Conservation (phyloP, 2,113 vertebrate species). For the Eidolon helvum region DNA sequence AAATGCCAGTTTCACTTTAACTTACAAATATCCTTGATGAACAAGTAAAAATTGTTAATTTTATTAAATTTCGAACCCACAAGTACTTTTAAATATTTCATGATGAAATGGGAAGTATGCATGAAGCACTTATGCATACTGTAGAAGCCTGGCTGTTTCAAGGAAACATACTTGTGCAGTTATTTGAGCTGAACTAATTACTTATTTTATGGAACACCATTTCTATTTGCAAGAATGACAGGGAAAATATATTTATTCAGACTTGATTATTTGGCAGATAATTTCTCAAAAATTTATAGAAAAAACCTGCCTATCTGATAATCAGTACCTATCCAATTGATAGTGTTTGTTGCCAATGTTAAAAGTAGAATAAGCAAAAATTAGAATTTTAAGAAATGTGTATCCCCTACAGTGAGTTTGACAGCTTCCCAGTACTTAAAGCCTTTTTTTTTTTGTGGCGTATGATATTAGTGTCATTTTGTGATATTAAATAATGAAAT, state of each 20-base stretch:
- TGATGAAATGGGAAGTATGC: neutral
- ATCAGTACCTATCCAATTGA: neutral
- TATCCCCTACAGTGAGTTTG: neutral
- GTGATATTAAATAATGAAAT: neutral
- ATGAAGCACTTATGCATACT: neutral
- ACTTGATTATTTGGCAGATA: neutral
- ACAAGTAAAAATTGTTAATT: neutral
- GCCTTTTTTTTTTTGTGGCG: neutral
- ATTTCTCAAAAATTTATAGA: neutral
- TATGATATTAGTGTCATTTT: neutral
- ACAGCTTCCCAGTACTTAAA: neutral
- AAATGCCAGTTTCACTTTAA: neutral
- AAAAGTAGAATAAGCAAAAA: neutral
- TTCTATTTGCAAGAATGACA: neutral
- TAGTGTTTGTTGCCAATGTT: neutral
- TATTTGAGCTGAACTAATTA: neutral
- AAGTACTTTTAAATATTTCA: neutral
- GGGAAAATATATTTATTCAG: neutral
- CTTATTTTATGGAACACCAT: neutral
- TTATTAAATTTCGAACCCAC: neutral
- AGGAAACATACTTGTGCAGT: neutral
- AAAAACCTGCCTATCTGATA: neutral
- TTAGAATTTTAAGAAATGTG: neutral
- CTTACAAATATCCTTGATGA: conserved; percentile 8
- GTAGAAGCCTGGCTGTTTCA: neutral